Base-by-base conservation (phyloP, 1,140 invertebrate genomes). In the Gonioctena quinquepunctata region DNA sequence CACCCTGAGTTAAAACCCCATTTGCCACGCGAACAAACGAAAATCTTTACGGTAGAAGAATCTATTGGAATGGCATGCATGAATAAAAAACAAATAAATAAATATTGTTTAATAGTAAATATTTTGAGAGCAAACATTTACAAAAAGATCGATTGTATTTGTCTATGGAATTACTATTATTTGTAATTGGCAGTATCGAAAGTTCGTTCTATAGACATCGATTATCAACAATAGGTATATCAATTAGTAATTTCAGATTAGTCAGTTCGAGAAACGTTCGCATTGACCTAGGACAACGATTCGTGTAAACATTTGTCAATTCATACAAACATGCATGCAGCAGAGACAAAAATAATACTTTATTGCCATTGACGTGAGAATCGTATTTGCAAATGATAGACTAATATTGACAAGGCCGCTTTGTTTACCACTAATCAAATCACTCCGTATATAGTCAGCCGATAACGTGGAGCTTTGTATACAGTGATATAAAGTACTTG, bases 261-360 rank as follows among this genome's bases (percentile, higher is more conserved):
- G 68, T 65, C 54, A 49, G 56, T 28, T 70, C 23, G 25, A 59
- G 65, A 64, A 42, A 48, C 49, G 59, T 21, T 62, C 57, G 11
- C 26, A 23, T 18, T 33, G 57, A 71, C 70, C 70, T 71, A 66
- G 13, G 68, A 63, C 75, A 99, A 84, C 8, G 97, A 97, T 84
- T 99, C 96, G 1, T 94, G 94, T 80, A 96, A 94, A 84, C 94
- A 92, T 81, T 85, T 94, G 6, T 90, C 90, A 64, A 42, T 42
- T n/a, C n/a, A n/a, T n/a, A n/a, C n/a, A n/a, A n/a, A n/a, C n/a
- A n/a, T n/a, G 16, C 33, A 13, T 42, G 33, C 16, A 4, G 11
- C 33, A 42, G 33, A 42, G 33, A 42, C 33, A 3, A n/a, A 42
- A 42, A 42, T 42, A 42, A 42, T 42, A 42, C 33, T 42, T 42